Evolutionary conservation across 2,113 vertebrate species (phyloP).

Genomic region (Pavo muticus): DNA sequence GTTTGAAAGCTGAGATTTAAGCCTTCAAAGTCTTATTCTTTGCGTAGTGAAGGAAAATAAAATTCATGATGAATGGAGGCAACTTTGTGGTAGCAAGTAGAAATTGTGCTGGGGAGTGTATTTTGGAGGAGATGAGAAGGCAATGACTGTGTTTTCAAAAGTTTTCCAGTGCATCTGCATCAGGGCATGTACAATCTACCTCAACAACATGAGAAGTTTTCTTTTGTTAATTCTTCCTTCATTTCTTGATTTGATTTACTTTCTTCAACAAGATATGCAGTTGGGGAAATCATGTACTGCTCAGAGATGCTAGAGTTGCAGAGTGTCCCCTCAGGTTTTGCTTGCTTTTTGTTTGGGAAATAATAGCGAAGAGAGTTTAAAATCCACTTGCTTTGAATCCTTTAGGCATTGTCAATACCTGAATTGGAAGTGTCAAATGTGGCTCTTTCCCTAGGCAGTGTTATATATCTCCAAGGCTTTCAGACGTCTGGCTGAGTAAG

Average conservation of each 20-base stretch:
- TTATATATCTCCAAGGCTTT: conserved; percentile 1
- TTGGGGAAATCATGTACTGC: neutral
- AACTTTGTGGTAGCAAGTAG: neutral
- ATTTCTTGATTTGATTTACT: neutral
- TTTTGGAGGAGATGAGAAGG: neutral
- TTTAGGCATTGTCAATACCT: neutral
- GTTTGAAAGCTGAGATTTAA: neutral
- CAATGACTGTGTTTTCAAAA: neutral
- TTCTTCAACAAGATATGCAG: neutral
- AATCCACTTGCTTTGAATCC: neutral
- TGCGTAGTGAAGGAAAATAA: neutral
- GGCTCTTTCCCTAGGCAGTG: neutral
- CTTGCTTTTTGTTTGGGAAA: neutral
- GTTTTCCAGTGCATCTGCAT: neutral
- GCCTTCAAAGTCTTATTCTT: neutral
- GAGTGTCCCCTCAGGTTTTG: neutral
- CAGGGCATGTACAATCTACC: neutral
- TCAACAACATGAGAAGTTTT: neutral
- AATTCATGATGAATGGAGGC: neutral
- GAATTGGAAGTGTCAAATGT: neutral
- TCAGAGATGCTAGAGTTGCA: neutral
- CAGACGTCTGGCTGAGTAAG: conserved; percentile 1
- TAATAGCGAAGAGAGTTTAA: neutral
- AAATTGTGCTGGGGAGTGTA: neutral
- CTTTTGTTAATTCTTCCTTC: neutral